Evolutionary conservation across 2,797 vertebrate genomes (phyloP).

Genomic region (Tapera naevia): DNA sequence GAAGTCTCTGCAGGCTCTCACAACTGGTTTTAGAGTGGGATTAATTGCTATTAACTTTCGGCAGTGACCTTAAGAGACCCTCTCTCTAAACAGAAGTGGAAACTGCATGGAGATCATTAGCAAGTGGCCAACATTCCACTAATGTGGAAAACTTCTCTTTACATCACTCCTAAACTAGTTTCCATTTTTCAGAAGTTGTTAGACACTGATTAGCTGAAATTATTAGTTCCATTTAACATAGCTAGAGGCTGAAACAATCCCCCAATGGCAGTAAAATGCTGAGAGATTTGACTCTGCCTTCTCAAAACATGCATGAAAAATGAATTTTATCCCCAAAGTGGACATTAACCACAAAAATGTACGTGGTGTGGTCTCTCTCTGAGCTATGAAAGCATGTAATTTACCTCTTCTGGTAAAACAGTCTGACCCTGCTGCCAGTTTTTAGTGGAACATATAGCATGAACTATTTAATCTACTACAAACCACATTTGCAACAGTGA

Average conservation of each 20-base stretch:
- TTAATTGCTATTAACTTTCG: neutral
- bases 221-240: slow-evolving; percentile 54
- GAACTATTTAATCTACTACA: neutral
- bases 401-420: slow-evolving; percentile 37
- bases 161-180: slow-evolving; percentile 56
- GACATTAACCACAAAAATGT: slow-evolving; percentile 53
- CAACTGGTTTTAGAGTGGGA: neutral
- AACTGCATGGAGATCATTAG: slow-evolving; percentile 51
- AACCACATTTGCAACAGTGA: neutral
- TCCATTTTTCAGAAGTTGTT: slow-evolving; percentile 63
- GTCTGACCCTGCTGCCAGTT: slow-evolving; percentile 3
- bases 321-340: slow-evolving; percentile 56
- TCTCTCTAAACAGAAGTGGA: slow-evolving; percentile 51
- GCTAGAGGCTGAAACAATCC: slow-evolving; percentile 61
- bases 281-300: slow-evolving; percentile 19
- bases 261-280: slow-evolving; percentile 32
- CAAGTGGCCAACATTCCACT: slow-evolving; percentile 42
- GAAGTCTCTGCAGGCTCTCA: neutral
- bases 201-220: slow-evolving; percentile 58
- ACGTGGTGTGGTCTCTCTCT: neutral
- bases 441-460: slow-evolving; percentile 10
- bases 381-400: neutral
- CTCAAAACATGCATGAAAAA: slow-evolving; percentile 51
- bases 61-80: slow-evolving; percentile 45
- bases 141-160: slow-evolving; percentile 62